Conservation (phyloP, 1,140 invertebrate species). For the Ephestia elutella region DNA sequence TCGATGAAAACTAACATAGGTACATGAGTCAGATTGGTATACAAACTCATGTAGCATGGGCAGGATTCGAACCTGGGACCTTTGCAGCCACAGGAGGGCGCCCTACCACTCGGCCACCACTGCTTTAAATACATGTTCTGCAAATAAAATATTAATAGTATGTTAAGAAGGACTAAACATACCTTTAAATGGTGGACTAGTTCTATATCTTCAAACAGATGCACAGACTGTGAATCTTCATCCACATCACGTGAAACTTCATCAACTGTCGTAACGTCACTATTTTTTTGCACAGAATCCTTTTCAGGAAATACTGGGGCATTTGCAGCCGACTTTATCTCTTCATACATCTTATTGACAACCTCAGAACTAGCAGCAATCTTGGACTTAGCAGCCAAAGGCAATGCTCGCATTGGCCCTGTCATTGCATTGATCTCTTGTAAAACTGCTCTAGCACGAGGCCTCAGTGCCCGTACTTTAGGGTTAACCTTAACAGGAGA, state of each 20-base stretch:
- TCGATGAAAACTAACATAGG: no score
- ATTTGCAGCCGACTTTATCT: slow-evolving; percentile 45
- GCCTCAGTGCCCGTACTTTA: slow-evolving; percentile 28
- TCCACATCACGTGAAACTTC: slow-evolving; percentile 12
- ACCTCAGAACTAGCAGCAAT: slow-evolving; percentile 31
- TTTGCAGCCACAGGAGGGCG: no score
- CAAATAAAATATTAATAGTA: no score
- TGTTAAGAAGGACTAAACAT: slow-evolving; percentile 5
- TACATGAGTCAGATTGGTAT: no score
- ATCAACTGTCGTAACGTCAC: slow-evolving; percentile 15
- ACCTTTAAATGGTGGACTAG: slow-evolving; percentile 59
- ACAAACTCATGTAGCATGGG: no score
- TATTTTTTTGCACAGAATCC: slow-evolving; percentile 10
- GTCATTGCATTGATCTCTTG: slow-evolving; percentile 46
- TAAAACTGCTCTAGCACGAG: slow-evolving; percentile 39
- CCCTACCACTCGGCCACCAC: no score
- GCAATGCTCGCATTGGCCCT: slow-evolving; percentile 40
- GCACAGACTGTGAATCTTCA: slow-evolving; percentile 54
- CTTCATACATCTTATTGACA: slow-evolving; percentile 43
- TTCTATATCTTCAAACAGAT: slow-evolving; percentile 67
- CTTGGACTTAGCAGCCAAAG: slow-evolving; percentile 39
- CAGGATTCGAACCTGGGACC: no score
- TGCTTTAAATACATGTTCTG: no score
- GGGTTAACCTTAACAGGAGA: slow-evolving; percentile 43
- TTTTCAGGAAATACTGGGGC: slow-evolving; percentile 40